Conservation (phyloP, 2,888 invertebrate species). For the Callosobruchus maculatus region DNA sequence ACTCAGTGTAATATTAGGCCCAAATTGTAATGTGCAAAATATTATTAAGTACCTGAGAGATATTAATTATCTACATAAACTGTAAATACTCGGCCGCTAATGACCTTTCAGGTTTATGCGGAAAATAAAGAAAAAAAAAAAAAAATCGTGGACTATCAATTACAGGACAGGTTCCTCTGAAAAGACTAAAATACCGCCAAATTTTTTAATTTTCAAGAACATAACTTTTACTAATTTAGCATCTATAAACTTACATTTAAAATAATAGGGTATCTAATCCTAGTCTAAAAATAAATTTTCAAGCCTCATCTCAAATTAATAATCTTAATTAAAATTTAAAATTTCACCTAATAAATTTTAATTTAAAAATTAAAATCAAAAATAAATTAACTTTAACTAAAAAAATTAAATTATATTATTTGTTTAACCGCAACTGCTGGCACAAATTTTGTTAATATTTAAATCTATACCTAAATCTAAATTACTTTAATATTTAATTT, state of each 20-base stretch:
- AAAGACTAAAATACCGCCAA: slow-evolving; percentile 68
- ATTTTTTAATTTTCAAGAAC: slow-evolving; percentile 65
- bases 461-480: slow-evolving; percentile 58
- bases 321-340: slow-evolving; percentile 55
- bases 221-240: slow-evolving; percentile 58
- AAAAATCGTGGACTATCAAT: no score
- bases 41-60: no score
- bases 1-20: no score
- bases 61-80: no score
- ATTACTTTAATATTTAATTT: slow-evolving; percentile 58
- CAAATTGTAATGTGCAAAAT: no score
- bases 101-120: no score
- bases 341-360: slow-evolving; percentile 58
- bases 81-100: no score
- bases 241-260: slow-evolving; percentile 55
- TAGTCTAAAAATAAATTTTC: slow-evolving; percentile 53
- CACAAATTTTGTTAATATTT: slow-evolving; percentile 63
- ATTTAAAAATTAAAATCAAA: slow-evolving; percentile 37
- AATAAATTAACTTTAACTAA: slow-evolving; percentile 52
- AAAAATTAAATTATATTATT: slow-evolving; percentile 47
- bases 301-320: slow-evolving; percentile 49
- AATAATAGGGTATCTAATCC: slow-evolving; percentile 71
- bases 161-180: slow-evolving; percentile 68
- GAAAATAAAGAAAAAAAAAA: no score
- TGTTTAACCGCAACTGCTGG: slow-evolving; percentile 72